Evolutionary conservation across 2,113 vertebrate species (phyloP).

Genomic region (Corapipo altera): DNA sequence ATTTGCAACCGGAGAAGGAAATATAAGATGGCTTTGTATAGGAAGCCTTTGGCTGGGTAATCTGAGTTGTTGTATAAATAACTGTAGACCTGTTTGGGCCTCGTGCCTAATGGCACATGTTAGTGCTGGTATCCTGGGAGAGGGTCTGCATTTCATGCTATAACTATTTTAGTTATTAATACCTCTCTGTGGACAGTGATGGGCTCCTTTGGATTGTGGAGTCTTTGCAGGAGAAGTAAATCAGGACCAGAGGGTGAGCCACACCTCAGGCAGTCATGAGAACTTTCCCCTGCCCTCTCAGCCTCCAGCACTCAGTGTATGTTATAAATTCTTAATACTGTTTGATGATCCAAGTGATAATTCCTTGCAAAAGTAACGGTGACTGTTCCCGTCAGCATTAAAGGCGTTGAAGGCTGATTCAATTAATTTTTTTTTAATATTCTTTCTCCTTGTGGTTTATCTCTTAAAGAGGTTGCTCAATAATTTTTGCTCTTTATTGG

Average conservation of each 20-base stretch:
- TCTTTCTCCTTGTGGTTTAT: neutral
- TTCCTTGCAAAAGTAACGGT: neutral
- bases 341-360: neutral
- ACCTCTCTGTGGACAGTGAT: accelerated
- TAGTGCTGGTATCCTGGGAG: neutral
- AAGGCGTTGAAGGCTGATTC: neutral
- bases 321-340: neutral
- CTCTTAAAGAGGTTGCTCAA: neutral
- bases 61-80: constrained; percentile 13
- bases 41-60: neutral
- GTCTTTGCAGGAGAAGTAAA: neutral
- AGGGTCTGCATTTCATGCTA: neutral
- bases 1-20: neutral
- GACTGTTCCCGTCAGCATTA: neutral
- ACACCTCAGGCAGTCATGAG: neutral
- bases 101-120: neutral
- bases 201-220: neutral
- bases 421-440: neutral
- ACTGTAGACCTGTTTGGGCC: neutral
- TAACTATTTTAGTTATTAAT: neutral
- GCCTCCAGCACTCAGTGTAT: neutral
- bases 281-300: neutral
- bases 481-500: neutral
- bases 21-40: neutral
- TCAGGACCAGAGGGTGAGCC: neutral